phyloP scores from a whole-genome alignment of 2,888 invertebrate species.

The Acronicta aceris region DNA sequence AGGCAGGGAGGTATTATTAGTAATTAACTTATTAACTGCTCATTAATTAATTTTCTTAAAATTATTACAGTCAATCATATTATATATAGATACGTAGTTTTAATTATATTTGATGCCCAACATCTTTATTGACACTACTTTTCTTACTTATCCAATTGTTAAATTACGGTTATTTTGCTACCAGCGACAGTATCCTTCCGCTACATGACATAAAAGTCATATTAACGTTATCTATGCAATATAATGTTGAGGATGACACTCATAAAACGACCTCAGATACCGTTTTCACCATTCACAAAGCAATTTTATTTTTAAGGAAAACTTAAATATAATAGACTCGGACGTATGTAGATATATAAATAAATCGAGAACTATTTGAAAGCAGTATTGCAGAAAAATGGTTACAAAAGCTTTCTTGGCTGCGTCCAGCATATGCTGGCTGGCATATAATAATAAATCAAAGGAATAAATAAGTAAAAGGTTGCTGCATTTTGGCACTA shows the following conservation, averaged over 20 bases:
- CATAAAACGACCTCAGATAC: conserved; percentile 13
- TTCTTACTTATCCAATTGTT: no score
- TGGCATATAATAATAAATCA: background rate
- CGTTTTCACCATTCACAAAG: conserved; percentile 10
- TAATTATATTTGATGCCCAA: no score
- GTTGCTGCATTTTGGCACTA: background rate
- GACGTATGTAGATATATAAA: background rate
- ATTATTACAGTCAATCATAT: no score
- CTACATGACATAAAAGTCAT: conserved; percentile 7
- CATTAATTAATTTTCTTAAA: no score
- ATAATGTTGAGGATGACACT: conserved; percentile 1
- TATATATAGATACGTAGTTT: no score
- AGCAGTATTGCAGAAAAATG: conserved; percentile 11
- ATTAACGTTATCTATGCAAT: conserved; percentile 4
- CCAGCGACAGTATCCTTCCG: background rate
- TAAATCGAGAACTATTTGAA: conserved; percentile 18
- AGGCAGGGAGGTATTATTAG: no score
- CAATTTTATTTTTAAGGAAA: conserved; percentile 4
- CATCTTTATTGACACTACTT: no score
- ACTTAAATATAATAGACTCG: background rate
- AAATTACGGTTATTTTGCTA: background rate
- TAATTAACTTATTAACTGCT: no score
- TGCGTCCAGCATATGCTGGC: conserved; percentile 1
- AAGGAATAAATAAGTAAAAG: background rate
- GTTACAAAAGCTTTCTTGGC: conserved; percentile 31